Evolutionary conservation across 2,888 invertebrate species (phyloP).

Genomic region (Baronia brevicornis): DNA sequence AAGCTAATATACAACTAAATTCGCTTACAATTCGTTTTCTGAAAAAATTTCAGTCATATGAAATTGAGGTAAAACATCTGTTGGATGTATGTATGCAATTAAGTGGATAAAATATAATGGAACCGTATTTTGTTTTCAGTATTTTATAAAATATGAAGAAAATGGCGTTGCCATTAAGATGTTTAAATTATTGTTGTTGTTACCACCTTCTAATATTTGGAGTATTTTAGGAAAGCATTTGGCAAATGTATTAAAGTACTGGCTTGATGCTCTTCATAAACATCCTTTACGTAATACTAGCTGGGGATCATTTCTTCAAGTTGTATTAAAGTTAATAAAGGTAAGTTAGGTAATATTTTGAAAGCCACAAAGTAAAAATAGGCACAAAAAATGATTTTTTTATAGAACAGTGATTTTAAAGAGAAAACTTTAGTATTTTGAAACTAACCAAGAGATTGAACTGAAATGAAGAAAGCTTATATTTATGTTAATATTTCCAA

Average conservation of each 20-base stretch:
- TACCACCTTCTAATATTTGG: slow-evolving; percentile 49
- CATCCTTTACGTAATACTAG: slow-evolving; percentile 35
- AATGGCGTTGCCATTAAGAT: slow-evolving; percentile 46
- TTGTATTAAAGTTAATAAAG: slow-evolving; percentile 41
- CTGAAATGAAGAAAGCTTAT: slow-evolving; percentile 3
- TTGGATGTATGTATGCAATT: background rate
- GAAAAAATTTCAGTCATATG: slow-evolving; percentile 44
- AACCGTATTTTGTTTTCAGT: slow-evolving; percentile 32
- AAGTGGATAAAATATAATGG: too few relatives aligned
- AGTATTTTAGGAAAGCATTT: slow-evolving; percentile 42
- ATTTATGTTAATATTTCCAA: too few relatives aligned
- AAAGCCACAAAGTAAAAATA: background rate
- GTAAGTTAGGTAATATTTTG: slow-evolving; percentile 24
- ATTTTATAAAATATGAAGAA: slow-evolving; percentile 45
- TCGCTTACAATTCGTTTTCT: slow-evolving; percentile 42
- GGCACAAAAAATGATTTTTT: too few relatives aligned
- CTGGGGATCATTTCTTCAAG: slow-evolving; percentile 53
- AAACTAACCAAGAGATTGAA: slow-evolving; percentile 8
- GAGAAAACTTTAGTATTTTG: slow-evolving; percentile 4
- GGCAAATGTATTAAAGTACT: slow-evolving; percentile 41
- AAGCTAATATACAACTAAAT: slow-evolving; percentile 37
- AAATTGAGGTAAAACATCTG: slow-evolving; percentile 43
- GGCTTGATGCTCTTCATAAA: slow-evolving; percentile 48
- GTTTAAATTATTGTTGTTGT: slow-evolving; percentile 35
- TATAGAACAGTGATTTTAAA: too few relatives aligned